Base-by-base conservation (phyloP, 2,797 vertebrate genomes). In the Brachyrhaphis roseni region DNA sequence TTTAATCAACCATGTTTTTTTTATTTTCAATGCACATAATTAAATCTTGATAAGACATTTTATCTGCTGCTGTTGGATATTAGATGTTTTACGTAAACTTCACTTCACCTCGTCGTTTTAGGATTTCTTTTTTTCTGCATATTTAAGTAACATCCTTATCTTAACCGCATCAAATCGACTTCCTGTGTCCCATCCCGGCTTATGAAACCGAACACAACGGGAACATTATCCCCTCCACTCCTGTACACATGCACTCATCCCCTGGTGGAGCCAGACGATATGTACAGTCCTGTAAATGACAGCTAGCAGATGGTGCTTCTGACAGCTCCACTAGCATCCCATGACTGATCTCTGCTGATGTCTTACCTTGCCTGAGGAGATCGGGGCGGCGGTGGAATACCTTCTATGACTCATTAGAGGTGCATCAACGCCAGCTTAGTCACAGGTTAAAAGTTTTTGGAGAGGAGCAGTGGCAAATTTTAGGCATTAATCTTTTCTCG, bases 361-460 rank as follows among this genome's bases (percentile, higher is more conserved):
- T 47, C 15, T 46, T 78, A 73, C 82, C 70, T 84, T 68, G 73
- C 84, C 82, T 1, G 6, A 80, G 80, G 85, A 89, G 55, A 82
- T 23, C 6, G 41, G 66, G 75, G 49, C 49, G 47, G 47, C 79
- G 78, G 82, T 78, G 79, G 51, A 86, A 77, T 78, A 15, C 81
- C 79, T 78, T 70, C 83, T 86, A 78, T 87, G 76, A 89, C 79
- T 83, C 87, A 85, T 88, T 92, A 85, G 78, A 88, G 80, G 83
- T 76, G 86, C 89, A 87, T 88, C 86, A 55, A 57, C 7, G n/a
- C 39, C 39, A 34, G 85, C 90, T 91, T 90, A 81, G 76, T 91
- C 90, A 83, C 80, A 87, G 87, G 89, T 92, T 92, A 90, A 90
- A 87, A 86, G 81, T 86, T 81, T 80, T 75, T 75, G 84, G 72